These are phyloP conservation scores for Pomphorhynchus laevis DNA, from an alignment of 1,140 invertebrate genomes.

Conservation along the genomic window DNA sequence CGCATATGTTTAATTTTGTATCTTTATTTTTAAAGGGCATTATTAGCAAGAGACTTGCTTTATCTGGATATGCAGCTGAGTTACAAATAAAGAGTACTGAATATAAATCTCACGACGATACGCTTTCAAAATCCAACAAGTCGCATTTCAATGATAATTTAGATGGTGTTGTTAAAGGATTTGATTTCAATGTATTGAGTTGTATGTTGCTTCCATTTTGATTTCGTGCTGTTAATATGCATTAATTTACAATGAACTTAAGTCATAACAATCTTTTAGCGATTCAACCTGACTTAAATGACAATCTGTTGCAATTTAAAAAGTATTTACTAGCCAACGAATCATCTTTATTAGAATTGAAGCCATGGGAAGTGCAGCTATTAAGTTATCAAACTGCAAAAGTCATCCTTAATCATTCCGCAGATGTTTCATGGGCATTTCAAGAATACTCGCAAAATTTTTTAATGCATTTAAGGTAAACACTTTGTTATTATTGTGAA, in stretches of 20 bases:
- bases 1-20: too few species aligned
- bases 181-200: background rate
- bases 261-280: constrained; percentile 12
- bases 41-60: constrained; percentile 27
- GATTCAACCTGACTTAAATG: constrained; percentile 18
- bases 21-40: too few species aligned
- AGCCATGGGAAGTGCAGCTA: constrained; percentile 81
- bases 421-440: constrained; percentile 4
- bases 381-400: constrained; percentile 52
- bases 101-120: constrained; percentile 90
- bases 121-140: too few species aligned
- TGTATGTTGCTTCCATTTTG: background rate
- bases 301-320: constrained; percentile 20
- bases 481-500: too few species aligned
- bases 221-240: constrained; percentile 24
- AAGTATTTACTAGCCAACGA: constrained; percentile 39
- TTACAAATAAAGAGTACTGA: constrained; percentile 92
- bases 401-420: constrained; percentile 28
- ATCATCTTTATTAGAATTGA: constrained; percentile 56
- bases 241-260: constrained; percentile 34
- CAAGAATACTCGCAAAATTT: background rate
- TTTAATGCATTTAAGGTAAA: too few species aligned
- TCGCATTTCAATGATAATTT: constrained; percentile 30
- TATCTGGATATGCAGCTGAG: constrained; percentile 91
- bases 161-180: constrained; percentile 6